Conservation (phyloP, 2,797 vertebrate species). For the Siniperca undulata region DNA sequence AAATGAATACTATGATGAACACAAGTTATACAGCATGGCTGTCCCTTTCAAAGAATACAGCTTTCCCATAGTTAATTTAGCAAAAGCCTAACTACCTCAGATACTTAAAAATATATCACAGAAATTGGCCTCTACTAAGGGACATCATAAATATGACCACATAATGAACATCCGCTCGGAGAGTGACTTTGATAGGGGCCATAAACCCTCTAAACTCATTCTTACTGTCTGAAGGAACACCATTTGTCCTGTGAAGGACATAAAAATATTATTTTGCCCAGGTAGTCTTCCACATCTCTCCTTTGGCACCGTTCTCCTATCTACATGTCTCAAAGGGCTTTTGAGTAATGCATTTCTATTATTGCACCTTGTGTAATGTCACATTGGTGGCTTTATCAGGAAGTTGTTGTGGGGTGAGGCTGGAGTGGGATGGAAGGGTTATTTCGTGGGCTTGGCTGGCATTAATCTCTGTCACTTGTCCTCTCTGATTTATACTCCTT, state of each 20-base stretch:
- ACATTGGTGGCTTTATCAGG: constrained; percentile 84
- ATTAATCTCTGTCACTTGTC: constrained; percentile 89
- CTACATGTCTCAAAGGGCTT: constrained; percentile 80
- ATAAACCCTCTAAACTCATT: constrained; percentile 74
- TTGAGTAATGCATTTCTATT: constrained; percentile 86
- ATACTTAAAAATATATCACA: constrained; percentile 74
- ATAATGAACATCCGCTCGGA: constrained; percentile 79
- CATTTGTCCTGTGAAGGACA: constrained; percentile 75
- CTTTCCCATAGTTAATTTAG: constrained; percentile 45
- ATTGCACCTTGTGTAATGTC: constrained; percentile 82
- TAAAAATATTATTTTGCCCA: constrained; percentile 79
- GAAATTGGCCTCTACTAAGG: constrained; percentile 64
- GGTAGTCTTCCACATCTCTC: constrained; percentile 74
- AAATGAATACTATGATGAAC: constrained; percentile 20
- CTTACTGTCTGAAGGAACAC: constrained; percentile 62
- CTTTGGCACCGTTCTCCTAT: constrained; percentile 74
- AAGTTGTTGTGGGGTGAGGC: constrained; percentile 83
- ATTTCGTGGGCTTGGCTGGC: constrained; percentile 79
- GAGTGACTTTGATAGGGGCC: constrained; percentile 74
- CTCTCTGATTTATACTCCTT: constrained; percentile 88
- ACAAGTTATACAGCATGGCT: constrained; percentile 13
- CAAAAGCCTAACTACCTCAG: constrained; percentile 55
- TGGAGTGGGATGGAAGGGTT: constrained; percentile 81
- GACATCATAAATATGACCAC: constrained; percentile 75
- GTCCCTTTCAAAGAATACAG: constrained; percentile 37